phyloP scores from a whole-genome alignment of 2,888 invertebrate genomes.

The Agrilus cyanescens region DNA sequence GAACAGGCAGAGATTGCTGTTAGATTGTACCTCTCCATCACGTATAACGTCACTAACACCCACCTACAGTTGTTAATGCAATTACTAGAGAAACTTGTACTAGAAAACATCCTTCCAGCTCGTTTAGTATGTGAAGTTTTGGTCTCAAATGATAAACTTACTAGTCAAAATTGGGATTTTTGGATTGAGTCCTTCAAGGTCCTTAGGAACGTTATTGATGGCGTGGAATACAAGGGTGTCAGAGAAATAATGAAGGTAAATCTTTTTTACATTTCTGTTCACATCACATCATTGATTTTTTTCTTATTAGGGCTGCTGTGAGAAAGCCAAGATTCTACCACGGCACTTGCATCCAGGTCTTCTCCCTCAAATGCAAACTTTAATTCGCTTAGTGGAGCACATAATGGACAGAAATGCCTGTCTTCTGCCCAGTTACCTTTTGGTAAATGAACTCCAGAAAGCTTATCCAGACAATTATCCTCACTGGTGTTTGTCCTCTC shows the following conservation, averaged over 20 bases:
- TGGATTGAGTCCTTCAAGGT: constrained; percentile 84
- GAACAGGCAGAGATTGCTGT: constrained; percentile 68
- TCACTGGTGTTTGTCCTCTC: constrained; percentile 84
- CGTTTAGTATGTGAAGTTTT: constrained; percentile 80
- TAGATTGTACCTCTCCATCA: constrained; percentile 60
- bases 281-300: background rate
- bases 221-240: constrained; percentile 92
- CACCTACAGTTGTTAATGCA: constrained; percentile 65
- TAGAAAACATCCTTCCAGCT: constrained; percentile 59
- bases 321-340: constrained; percentile 77
- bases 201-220: constrained; percentile 73
- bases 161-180: constrained; percentile 68
- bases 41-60: constrained; percentile 59
- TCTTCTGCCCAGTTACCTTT: constrained; percentile 85
- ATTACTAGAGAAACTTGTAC: constrained; percentile 64
- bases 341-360: constrained; percentile 66
- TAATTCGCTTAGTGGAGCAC: constrained; percentile 71
- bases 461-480: constrained; percentile 76
- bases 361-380: constrained; percentile 68
- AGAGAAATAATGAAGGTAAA: constrained; percentile 80
- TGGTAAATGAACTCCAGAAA: constrained; percentile 91
- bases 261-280: constrained; percentile 1
- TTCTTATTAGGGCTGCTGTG: constrained; percentile 59
- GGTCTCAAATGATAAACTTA: constrained; percentile 70
- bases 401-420: constrained; percentile 90